Percentiles rank a stretch among this genome's conserved stretches.
Conservation (phyloP, 2,888 invertebrate genomes). For the Pasiphila rectangulata region DNA sequence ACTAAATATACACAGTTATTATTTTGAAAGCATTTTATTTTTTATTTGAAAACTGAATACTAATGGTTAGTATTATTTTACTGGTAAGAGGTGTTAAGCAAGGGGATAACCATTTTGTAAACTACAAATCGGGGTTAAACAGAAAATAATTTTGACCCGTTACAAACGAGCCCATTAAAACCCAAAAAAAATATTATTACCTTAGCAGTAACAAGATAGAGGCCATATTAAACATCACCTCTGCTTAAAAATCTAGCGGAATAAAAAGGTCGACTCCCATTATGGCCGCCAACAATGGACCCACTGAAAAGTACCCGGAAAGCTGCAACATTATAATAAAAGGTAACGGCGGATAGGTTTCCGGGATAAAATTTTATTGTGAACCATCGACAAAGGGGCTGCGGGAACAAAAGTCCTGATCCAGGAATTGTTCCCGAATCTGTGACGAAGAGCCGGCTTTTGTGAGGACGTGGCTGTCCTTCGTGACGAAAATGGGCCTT, state of each 20-base stretch:
- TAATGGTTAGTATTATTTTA: no score
- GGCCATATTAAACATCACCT: constrained; percentile 23
- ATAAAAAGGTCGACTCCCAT: constrained; percentile 72
- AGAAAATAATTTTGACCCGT: not conserved
- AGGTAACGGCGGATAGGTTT: constrained; percentile 77
- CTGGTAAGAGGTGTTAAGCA: no score
- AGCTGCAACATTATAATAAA: constrained; percentile 78
- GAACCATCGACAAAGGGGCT: constrained; percentile 68
- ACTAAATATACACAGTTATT: no score
- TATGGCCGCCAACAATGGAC: constrained; percentile 65
- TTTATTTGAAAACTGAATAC: no score
- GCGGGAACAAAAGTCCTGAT: constrained; percentile 38
- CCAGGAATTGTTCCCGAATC: constrained; percentile 39
- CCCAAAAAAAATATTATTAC: not conserved
- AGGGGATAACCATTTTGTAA: no score
- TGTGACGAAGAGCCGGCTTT: constrained; percentile 42
- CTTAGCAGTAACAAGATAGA: constrained; percentile 15
- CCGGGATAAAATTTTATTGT: constrained; percentile 78
- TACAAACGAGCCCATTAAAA: not conserved
- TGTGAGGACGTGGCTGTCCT: constrained; percentile 25
- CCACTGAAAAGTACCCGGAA: constrained; percentile 68
- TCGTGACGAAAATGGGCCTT: constrained; percentile 13
- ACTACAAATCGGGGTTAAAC: not conserved
- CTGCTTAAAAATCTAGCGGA: constrained; percentile 66
- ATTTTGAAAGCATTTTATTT: no score